Evolutionary conservation across 1,140 invertebrate species (phyloP).

Genomic region (Sitodiplosis mosellana): DNA sequence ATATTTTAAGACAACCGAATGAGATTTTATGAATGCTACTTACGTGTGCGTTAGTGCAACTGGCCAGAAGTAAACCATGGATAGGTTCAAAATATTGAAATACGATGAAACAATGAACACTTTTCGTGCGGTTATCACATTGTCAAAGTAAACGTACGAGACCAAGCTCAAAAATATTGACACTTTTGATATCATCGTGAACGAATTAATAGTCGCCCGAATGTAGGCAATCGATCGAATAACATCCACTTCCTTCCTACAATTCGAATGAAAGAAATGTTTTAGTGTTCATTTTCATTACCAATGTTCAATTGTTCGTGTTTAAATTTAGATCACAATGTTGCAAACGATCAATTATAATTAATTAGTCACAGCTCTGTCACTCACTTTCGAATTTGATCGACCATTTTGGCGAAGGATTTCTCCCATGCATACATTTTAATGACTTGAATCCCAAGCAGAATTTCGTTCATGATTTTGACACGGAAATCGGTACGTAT

Average conservation of each 20-base stretch:
- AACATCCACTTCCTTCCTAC: constrained; percentile 42
- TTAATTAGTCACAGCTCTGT: too few species aligned
- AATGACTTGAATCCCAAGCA: constrained; percentile 51
- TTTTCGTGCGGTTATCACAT: constrained; percentile 50
- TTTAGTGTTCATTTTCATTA: not conserved
- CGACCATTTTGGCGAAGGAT: not conserved
- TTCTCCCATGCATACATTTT: constrained; percentile 44
- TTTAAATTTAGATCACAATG: not conserved
- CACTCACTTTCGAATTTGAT: not conserved
- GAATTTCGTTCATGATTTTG: constrained; percentile 67
- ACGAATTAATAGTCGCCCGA: constrained; percentile 17
- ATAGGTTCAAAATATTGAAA: constrained; percentile 49
- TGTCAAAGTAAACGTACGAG: constrained; percentile 47
- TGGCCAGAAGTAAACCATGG: constrained; percentile 54
- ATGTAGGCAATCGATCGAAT: constrained; percentile 28
- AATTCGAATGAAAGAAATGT: constrained; percentile 8
- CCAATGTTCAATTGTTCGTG: too few species aligned
- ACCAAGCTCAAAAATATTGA: constrained; percentile 61
- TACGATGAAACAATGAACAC: constrained; percentile 57
- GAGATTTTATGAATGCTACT: too few species aligned
- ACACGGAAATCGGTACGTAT: constrained; percentile 61
- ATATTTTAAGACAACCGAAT: constrained; percentile 30
- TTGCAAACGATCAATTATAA: too few species aligned
- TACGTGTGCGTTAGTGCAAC: constrained; percentile 37
- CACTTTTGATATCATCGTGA: constrained; percentile 51